Base-by-base conservation (phyloP, 2,888 invertebrate genomes). In the Linnaemya tessellans region DNA sequence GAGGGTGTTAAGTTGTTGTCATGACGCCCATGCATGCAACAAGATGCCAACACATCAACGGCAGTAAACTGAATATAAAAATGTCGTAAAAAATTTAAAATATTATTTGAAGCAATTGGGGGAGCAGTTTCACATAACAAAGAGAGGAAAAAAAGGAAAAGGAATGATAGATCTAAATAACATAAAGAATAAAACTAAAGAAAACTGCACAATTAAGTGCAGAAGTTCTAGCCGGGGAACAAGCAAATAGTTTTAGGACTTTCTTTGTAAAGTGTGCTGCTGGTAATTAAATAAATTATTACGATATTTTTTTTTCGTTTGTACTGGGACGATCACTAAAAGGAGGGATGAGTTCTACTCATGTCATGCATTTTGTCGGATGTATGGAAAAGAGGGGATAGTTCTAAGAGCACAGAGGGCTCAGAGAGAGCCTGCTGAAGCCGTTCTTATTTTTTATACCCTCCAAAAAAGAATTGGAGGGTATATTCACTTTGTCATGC, bases 91-190 rank as follows among this genome's bases (percentile, higher is more conserved):
- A 71, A 71, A 71, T 64, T n/a, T 43, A 30, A 46, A 56, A 64
- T 62, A 71, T 54, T 70, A 70, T 64, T 80, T 73, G 9, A 71
- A 30, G 51, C 71, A 78, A 65, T 25, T 43, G 56, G 80, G 71
- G 73, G 73, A 73, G 25, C 46, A 65, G 15, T 43, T 64, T 15
- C 20, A 22, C 15, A 30, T 60, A 41, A 51, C 38, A n/a, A n/a
- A n/a, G n/a, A n/a, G n/a, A n/a, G n/a, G n/a, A n/a, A 38, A 38
- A 38, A 3, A 3, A 38, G 11, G 15, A n/a, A 54, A 58, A 30
- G 74, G 11, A 49, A 68, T 74, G 51, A 80, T 80, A 73, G 51
- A 80, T 80, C 46, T 73, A 46, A 60, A 64, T 51, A 30, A 80
- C 20, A 38, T 20, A 35, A 4, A 74, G n/a, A 22, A 41, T 78